Percentiles rank a stretch among this genome's conserved stretches.
Evolutionary conservation across 2,113 vertebrate species (phyloP).

Genomic region (human): DNA sequence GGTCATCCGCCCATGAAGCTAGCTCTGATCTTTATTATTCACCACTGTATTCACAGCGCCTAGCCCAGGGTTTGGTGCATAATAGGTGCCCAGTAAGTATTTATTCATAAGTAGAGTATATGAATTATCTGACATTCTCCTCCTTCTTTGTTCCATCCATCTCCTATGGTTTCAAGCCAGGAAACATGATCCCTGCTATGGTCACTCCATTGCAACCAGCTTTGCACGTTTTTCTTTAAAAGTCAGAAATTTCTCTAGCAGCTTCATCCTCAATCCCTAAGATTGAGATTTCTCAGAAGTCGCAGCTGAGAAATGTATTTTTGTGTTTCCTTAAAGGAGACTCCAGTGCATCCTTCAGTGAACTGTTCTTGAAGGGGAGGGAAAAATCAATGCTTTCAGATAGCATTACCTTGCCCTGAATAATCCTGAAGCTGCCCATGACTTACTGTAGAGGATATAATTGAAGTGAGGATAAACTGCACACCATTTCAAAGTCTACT

Average conservation of each 20-base stretch:
- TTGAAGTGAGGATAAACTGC: constrained; percentile 77
- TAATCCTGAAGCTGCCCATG: constrained; percentile 68
- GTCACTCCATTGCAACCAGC: neutral
- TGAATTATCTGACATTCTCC: neutral
- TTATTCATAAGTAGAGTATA: neutral
- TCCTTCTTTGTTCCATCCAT: neutral
- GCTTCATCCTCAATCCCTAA: neutral
- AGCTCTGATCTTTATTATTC: neutral
- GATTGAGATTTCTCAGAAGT: constrained; percentile 58
- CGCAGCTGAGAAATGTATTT: constrained; percentile 66
- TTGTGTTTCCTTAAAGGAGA: constrained; percentile 46
- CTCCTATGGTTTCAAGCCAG: neutral
- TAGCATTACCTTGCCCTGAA: constrained; percentile 66
- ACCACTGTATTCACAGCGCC: neutral
- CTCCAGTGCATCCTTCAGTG: constrained; percentile 39
- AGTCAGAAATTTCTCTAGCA: constrained; percentile 15
- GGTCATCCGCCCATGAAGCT: neutral
- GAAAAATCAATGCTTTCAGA: constrained; percentile 73
- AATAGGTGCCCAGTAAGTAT: neutral
- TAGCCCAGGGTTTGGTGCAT: neutral
- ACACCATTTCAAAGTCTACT: constrained; percentile 76
- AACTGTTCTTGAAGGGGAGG: constrained; percentile 53
- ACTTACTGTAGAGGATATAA: constrained; percentile 73
- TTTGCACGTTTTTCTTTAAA: constrained; percentile 32
- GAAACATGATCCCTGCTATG: neutral